phyloP scores from a whole-genome alignment of 2,113 vertebrate genomes.

The Cynoglossus semilaevis region DNA sequence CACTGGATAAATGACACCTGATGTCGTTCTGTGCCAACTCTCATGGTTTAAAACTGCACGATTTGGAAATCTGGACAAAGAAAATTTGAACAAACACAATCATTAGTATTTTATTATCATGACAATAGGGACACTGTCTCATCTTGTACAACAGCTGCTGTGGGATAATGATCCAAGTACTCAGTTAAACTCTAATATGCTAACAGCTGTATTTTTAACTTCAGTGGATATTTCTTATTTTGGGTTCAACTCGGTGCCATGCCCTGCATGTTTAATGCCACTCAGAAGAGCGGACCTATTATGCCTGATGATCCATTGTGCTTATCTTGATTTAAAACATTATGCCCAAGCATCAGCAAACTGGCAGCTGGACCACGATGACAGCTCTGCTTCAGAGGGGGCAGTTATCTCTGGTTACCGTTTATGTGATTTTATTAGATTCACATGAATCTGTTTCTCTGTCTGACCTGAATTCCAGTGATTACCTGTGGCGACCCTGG shows the following conservation, averaged over 20 bases:
- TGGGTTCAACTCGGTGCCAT: conserved; percentile 3
- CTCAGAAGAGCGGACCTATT: not conserved
- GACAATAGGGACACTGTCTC: not conserved
- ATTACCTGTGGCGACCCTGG: conserved; percentile 95
- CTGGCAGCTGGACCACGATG: not conserved
- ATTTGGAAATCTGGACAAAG: too few species aligned
- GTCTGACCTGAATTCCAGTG: conserved; percentile 71
- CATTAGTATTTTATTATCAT: not conserved
- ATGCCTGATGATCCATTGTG: not conserved
- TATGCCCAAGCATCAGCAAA: not conserved
- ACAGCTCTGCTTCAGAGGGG: not conserved
- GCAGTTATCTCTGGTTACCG: not conserved
- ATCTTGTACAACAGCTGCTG: conserved; percentile 2
- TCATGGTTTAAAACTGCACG: conserved; percentile 23
- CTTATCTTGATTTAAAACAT: not conserved
- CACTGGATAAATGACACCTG: conserved; percentile 37
- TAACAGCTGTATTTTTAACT: not conserved
- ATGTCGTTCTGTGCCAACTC: conserved; percentile 30
- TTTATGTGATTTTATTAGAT: too few species aligned
- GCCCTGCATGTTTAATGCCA: not conserved
- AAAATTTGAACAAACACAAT: not conserved
- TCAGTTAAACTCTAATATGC: conserved; percentile 4
- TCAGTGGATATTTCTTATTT: conserved; percentile 8
- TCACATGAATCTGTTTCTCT: not conserved
- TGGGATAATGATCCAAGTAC: not conserved